phyloP scores from a whole-genome alignment of 2,888 invertebrate species.

The Amorpha juglandis region DNA sequence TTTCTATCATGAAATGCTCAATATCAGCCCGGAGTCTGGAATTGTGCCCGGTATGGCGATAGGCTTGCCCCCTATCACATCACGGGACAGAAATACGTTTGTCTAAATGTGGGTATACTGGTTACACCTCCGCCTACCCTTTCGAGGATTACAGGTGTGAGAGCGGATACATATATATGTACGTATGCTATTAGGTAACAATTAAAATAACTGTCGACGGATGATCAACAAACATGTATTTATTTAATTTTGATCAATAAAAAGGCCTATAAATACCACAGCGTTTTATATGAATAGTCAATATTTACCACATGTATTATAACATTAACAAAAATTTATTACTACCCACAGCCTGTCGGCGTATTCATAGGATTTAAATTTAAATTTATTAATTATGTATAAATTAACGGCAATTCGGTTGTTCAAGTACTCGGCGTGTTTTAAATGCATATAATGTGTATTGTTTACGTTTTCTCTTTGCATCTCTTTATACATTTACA shows the following conservation, averaged over 20 bases:
- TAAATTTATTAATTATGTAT: slow-evolving; percentile 3
- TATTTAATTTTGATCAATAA: not conserved
- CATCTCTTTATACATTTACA: slow-evolving; percentile 6
- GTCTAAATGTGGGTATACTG: no score
- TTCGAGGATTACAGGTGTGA: no score
- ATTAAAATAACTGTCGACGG: no score
- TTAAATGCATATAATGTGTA: slow-evolving; percentile 4
- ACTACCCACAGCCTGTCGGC: not conserved
- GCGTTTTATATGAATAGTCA: not conserved
- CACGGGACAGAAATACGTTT: no score
- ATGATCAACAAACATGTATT: slow-evolving; percentile 5
- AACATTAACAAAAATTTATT: not conserved
- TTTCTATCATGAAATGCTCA: no score
- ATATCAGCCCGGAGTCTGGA: no score
- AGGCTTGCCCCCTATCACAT: no score
- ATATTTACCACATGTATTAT: not conserved
- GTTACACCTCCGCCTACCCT: no score
- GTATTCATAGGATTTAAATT: not conserved
- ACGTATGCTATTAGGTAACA: no score
- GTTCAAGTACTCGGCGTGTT: not conserved
- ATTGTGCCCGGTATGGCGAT: no score
- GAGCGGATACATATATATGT: no score
- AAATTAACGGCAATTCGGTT: slow-evolving; percentile 1
- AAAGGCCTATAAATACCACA: not conserved
- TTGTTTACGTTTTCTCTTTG: slow-evolving; percentile 1